Evolutionary conservation across 23 tunicate genomes (phyloP).

Genomic region (Clavelina lepadiformis): DNA sequence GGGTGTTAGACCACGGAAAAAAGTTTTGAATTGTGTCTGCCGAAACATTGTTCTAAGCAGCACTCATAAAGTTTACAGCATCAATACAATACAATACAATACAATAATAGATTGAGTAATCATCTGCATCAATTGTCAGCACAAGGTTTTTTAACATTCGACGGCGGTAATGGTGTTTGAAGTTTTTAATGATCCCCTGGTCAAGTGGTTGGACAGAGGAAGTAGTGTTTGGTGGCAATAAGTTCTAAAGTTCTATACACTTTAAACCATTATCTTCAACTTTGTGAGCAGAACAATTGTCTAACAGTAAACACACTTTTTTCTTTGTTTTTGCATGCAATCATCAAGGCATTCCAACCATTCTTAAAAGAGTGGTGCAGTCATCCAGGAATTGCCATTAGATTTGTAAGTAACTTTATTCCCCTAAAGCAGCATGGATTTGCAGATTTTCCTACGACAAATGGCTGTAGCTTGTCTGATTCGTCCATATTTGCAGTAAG

Average conservation of each 20-base stretch:
- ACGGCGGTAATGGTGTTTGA: slow-evolving; percentile 28
- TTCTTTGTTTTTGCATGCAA: slow-evolving; percentile 12
- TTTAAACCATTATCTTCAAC: background rate
- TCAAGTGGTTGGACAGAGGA: slow-evolving; percentile 27
- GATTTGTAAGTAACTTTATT: too few species aligned
- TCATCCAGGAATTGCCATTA: slow-evolving; percentile 25
- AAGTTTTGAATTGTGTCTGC: slow-evolving; percentile 19
- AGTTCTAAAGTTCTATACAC: slow-evolving; percentile 2
- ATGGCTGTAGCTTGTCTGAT: slow-evolving; percentile 11
- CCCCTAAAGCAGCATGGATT: slow-evolving; percentile 36
- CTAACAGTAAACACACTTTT: slow-evolving; percentile 24
- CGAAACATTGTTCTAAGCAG: slow-evolving; percentile 5
- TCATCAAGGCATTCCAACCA: slow-evolving; percentile 13
- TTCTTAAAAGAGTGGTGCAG: slow-evolving; percentile 12
- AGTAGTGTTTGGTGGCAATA: slow-evolving; percentile 19
- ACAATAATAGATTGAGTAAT: too few species aligned
- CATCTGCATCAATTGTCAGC: slow-evolving; percentile 10
- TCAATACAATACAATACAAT: slow-evolving; percentile 3
- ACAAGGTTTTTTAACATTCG: background rate
- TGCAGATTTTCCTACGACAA: slow-evolving; percentile 21
- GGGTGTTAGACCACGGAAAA: slow-evolving; percentile 25
- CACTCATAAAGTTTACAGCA: slow-evolving; percentile 18
- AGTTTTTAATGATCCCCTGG: slow-evolving; percentile 26
- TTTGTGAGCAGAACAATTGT: slow-evolving; percentile 21
- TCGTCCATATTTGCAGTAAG: slow-evolving; percentile 19